These are phyloP conservation scores for Drosophila sp. DNA, from an alignment of 1,140 invertebrate species.

Conservation along the genomic window DNA sequence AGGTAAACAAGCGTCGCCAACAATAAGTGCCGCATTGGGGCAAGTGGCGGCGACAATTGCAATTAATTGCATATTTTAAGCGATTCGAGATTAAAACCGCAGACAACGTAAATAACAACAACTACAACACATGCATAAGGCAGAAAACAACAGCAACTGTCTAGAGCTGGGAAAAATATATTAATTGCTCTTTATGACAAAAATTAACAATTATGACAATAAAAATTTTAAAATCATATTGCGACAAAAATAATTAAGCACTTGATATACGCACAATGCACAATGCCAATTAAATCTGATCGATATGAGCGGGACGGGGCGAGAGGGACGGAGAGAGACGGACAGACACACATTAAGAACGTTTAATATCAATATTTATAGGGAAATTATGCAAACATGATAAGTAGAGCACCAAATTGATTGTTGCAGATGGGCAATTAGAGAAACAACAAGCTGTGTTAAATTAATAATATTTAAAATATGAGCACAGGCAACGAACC, in stretches of 20 bases:
- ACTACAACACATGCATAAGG: constrained; percentile 21
- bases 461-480: too few relatives aligned
- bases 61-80: constrained; percentile 77
- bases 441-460: constrained; percentile 17
- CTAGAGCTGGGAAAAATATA: constrained; percentile 31
- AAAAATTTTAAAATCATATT: constrained; percentile 66
- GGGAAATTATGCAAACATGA: constrained; percentile 32
- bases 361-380: constrained; percentile 40
- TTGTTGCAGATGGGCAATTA: constrained; percentile 17
- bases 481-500: too few relatives aligned
- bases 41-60: constrained; percentile 66
- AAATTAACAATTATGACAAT: constrained; percentile 74
- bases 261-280: constrained; percentile 28
- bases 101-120: constrained; percentile 64
- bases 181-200: constrained; percentile 67
- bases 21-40: constrained; percentile 28
- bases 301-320: not conserved
- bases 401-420: constrained; percentile 16
- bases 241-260: constrained; percentile 68
- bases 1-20: constrained; percentile 53
- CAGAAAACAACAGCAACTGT: constrained; percentile 3
- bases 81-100: constrained; percentile 70
- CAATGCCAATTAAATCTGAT: constrained; percentile 28
- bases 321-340: not conserved
- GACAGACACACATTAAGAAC: constrained; percentile 17